Conservation (phyloP, 2,113 vertebrate genomes). For the Crotalus viridis region DNA sequence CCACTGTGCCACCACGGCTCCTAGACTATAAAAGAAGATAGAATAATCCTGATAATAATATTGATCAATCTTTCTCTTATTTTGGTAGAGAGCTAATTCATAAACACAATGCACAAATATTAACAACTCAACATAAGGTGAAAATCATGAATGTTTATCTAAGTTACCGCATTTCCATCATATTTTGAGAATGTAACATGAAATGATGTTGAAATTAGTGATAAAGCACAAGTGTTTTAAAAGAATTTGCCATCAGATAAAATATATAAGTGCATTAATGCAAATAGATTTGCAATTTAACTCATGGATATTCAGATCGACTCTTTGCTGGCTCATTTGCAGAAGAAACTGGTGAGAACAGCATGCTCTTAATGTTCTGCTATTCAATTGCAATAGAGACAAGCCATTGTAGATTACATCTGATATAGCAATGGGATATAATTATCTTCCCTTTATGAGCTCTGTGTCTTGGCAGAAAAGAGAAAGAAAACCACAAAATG, state of each 20-base stretch:
- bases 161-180: neutral
- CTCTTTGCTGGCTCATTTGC: neutral
- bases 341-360: neutral
- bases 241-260: neutral
- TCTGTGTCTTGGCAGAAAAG: neutral
- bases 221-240: neutral
- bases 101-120: neutral
- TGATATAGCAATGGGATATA: neutral
- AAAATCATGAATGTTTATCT: neutral
- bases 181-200: neutral
- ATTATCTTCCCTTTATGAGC: neutral
- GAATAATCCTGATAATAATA: neutral
- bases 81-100: neutral
- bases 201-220: neutral
- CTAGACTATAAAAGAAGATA: neutral
- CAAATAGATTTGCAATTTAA: neutral
- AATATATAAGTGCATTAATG: neutral
- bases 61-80: neutral
- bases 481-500: conserved; percentile 20
- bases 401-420: neutral
- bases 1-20: neutral
- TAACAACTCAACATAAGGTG: neutral
- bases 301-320: neutral
- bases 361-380: neutral
- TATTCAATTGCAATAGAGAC: neutral